Evolutionary conservation across 2,888 invertebrate species (phyloP).

Genomic region (Operophtera brumata): DNA sequence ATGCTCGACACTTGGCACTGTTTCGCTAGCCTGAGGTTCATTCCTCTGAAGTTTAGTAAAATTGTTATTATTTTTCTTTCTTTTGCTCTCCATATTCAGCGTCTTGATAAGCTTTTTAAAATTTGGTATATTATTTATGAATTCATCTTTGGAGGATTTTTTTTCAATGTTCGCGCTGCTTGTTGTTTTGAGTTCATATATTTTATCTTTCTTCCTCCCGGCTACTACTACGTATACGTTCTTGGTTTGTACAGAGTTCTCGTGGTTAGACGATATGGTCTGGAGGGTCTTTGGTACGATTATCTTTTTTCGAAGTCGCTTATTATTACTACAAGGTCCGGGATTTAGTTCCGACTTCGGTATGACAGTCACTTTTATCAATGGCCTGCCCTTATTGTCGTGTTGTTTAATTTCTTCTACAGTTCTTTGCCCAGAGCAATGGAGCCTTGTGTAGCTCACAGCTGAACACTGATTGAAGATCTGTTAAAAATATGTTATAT

Average conservation of each 20-base stretch:
- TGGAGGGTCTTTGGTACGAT: conserved; percentile 39
- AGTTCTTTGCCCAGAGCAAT: conserved; percentile 16
- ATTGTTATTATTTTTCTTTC: conserved; percentile 32
- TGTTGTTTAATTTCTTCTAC: conserved; percentile 10
- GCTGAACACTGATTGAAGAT: conserved; percentile 41
- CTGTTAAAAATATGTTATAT: conserved; percentile 32
- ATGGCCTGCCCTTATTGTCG: conserved; percentile 38
- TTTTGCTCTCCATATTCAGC: conserved; percentile 58
- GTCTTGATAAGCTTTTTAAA: conserved; percentile 48
- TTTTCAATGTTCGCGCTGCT: conserved; percentile 50
- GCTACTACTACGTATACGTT: conserved; percentile 50
- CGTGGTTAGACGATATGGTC: conserved; percentile 49
- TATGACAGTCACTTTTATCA: conserved; percentile 59
- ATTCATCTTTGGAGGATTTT: conserved; percentile 40
- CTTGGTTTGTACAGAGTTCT: conserved; percentile 48
- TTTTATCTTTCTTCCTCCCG: conserved; percentile 47
- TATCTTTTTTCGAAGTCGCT: conserved; percentile 34
- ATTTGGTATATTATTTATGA: conserved; percentile 35
- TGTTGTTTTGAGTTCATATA: conserved; percentile 56
- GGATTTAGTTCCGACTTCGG: conserved; percentile 45
- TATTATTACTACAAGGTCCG: no score
- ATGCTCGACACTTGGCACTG: background rate
- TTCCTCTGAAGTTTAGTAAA: conserved; percentile 22
- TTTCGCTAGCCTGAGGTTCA: conserved; percentile 7
- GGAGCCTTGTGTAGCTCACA: conserved; percentile 37